Conservation (phyloP, 2,888 invertebrate genomes). For the Drosophila nr. fundita region DNA sequence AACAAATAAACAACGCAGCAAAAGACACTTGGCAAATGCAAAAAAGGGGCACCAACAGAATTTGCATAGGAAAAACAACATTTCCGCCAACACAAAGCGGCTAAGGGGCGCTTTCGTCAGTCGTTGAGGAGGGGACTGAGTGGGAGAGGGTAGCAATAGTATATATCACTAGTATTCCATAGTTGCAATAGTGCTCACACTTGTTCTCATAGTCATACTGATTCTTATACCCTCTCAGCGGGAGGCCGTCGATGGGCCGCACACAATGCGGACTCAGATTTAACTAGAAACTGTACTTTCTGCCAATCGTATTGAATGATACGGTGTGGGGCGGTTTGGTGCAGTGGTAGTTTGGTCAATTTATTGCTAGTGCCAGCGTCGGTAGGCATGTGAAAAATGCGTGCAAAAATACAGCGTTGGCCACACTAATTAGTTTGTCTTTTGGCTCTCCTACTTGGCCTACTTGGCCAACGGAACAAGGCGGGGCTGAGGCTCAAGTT, state of each 20-base stretch:
- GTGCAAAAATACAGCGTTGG: conserved; percentile 54
- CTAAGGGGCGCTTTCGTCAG: conserved; percentile 39
- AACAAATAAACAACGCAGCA: conserved; percentile 61
- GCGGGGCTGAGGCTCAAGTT: conserved; percentile 29
- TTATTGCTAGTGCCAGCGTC: conserved; percentile 66
- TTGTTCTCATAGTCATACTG: conserved; percentile 32
- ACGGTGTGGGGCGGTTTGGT: conserved; percentile 18
- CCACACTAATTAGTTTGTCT: conserved; percentile 76
- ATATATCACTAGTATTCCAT: conserved; percentile 48
- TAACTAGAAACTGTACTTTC: conserved; percentile 72
- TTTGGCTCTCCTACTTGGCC: conserved; percentile 27
- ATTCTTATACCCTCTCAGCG: conserved; percentile 49
- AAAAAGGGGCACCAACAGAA: conserved; percentile 51
- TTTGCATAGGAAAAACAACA: conserved; percentile 69
- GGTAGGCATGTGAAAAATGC: conserved; percentile 68
- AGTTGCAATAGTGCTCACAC: conserved; percentile 22
- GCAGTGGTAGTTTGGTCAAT: conserved; percentile 42
- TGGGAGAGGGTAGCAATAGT: conserved; percentile 18
- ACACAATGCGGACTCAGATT: conserved; percentile 66
- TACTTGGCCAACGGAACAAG: conserved; percentile 29
- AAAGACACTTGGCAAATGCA: conserved; percentile 61
- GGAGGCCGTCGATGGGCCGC: conserved; percentile 61
- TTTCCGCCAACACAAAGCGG: conserved; percentile 68
- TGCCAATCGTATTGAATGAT: conserved; percentile 50
- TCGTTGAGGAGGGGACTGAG: background rate